A percentile compares a stretch with the other conserved stretches of the same genome.
Conservation (phyloP, 2,113 vertebrate species). For the Amia ocellicauda region DNA sequence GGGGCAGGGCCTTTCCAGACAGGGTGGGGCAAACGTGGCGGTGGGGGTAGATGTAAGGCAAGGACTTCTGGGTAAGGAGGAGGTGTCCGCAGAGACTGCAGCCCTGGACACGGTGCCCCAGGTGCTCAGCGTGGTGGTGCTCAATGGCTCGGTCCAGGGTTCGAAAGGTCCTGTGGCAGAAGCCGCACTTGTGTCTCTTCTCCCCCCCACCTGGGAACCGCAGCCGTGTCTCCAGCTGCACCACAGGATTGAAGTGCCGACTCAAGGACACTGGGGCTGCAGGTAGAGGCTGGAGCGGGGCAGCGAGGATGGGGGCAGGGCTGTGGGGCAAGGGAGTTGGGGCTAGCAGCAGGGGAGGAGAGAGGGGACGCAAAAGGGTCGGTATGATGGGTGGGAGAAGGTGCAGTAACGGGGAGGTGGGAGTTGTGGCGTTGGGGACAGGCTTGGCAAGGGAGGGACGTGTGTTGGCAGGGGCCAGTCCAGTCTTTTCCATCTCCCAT, state of each 20-base stretch:
- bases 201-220: slow-evolving; percentile 33
- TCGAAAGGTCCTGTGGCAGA: slow-evolving; percentile 61
- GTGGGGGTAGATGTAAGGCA: slow-evolving; percentile 46
- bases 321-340: too few relatives aligned
- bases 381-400: too few relatives aligned
- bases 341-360: too few relatives aligned
- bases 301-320: too few relatives aligned
- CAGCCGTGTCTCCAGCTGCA: slow-evolving; percentile 66
- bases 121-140: slow-evolving; percentile 69
- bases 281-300: too few relatives aligned
- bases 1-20: slow-evolving; percentile 10
- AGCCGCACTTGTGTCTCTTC: slow-evolving; percentile 60
- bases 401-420: too few relatives aligned
- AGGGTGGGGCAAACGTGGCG: slow-evolving; percentile 52
- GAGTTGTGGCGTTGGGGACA: too few relatives aligned
- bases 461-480: too few relatives aligned
- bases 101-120: slow-evolving; percentile 65
- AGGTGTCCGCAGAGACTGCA: slow-evolving; percentile 62
- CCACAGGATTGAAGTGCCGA: slow-evolving; percentile 65
- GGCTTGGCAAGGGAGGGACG: too few relatives aligned
- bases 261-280: slow-evolving; percentile 47
- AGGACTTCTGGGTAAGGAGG: slow-evolving; percentile 54
- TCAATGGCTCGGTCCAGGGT: slow-evolving; percentile 56
- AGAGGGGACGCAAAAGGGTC: too few relatives aligned
- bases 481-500: too few relatives aligned